phyloP scores from a whole-genome alignment of 2,113 vertebrate genomes.

The Dinomys branickii region DNA sequence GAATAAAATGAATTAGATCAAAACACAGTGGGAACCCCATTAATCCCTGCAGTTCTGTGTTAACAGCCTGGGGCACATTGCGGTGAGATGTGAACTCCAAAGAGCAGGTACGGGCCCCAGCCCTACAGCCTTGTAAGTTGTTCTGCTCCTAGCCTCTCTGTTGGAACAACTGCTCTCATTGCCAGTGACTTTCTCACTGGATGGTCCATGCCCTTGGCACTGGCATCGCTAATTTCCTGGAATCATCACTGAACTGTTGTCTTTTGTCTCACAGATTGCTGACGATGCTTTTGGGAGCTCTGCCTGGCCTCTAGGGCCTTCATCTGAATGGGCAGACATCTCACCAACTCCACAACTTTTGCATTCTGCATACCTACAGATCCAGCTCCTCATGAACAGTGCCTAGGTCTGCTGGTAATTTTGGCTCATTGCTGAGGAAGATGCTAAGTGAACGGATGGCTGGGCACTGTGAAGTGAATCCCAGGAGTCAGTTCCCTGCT shows the following conservation, averaged over 20 bases:
- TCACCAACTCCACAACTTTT: not conserved
- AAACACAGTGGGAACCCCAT: not conserved
- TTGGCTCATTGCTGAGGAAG: not conserved
- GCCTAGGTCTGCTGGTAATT: not conserved
- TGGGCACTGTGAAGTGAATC: not conserved
- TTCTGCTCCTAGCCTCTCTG: not conserved
- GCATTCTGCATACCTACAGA: not conserved
- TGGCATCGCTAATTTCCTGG: not conserved
- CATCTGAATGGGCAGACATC: not conserved
- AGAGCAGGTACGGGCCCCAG: too few species aligned
- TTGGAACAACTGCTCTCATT: not conserved
- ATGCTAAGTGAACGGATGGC: not conserved
- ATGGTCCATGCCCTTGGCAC: not conserved
- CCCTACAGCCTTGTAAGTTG: not conserved
- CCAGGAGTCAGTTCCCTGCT: not conserved
- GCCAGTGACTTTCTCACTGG: not conserved
- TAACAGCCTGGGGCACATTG: not conserved
- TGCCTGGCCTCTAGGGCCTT: not conserved
- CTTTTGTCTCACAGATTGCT: not conserved
- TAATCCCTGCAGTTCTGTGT: not conserved
- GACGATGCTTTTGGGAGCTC: not conserved
- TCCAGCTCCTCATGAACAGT: not conserved
- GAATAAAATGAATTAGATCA: not conserved
- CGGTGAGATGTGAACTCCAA: not conserved
- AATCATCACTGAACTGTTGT: not conserved